These are phyloP conservation scores for Hirudo medicinalis DNA, from an alignment of 1,140 invertebrate species.

Conservation along the genomic window DNA sequence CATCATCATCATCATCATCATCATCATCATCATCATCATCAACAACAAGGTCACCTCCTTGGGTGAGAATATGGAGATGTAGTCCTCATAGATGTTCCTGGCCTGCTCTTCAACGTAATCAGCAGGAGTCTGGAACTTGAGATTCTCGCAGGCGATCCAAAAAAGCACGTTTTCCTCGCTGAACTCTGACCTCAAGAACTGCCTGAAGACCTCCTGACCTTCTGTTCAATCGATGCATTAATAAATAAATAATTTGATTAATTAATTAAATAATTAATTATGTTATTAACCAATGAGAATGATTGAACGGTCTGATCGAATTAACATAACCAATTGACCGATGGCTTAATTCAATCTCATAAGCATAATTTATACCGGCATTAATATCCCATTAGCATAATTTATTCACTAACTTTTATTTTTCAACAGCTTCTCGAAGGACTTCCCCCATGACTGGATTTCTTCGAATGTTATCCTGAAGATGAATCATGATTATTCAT, in stretches of 20 bases:
- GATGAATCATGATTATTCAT: neutral
- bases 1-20: constrained; percentile 2
- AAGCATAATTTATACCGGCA: neutral
- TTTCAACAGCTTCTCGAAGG: constrained; percentile 15
- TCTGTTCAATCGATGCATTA: neutral
- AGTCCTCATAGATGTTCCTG: constrained; percentile 14
- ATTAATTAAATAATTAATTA: no score
- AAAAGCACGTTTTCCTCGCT: constrained; percentile 18
- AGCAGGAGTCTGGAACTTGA: constrained; percentile 2
- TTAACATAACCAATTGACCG: no score
- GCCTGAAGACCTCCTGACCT: constrained; percentile 13
- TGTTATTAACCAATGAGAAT: no score
- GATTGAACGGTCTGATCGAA: no score
- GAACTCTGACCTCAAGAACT: constrained; percentile 16
- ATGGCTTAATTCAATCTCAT: no score
- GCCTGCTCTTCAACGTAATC: constrained; percentile 10
- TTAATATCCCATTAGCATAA: no score
- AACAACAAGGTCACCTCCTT: constrained; percentile 2
- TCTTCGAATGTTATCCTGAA: neutral
- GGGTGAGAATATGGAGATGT: constrained; percentile 18
- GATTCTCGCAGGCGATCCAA: constrained; percentile 15
- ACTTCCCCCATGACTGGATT: constrained; percentile 7
- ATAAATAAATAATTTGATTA: no score
- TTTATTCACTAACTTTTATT: constrained; percentile 12
- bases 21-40: constrained; percentile 2